Conservation (phyloP, 1,140 invertebrate species). For the Trigoniulus corallinus region DNA sequence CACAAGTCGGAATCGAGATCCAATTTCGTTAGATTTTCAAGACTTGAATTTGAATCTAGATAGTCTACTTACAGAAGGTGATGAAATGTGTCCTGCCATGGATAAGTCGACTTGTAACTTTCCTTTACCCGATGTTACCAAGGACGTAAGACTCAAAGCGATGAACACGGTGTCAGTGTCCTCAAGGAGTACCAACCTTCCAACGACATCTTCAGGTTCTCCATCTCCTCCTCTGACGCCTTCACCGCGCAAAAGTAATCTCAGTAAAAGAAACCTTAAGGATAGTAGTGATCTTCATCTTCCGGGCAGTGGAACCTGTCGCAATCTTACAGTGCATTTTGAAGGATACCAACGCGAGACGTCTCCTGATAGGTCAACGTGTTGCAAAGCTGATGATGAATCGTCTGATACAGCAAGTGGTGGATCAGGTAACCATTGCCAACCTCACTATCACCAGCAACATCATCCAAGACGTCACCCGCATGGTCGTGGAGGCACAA, state of each 20-base stretch:
- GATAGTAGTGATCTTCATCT: not conserved
- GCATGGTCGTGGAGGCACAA: not conserved
- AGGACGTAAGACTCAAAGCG: slow-evolving; percentile 10
- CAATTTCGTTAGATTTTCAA: slow-evolving; percentile 29
- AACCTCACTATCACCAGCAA: not conserved
- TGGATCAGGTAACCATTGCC: not conserved
- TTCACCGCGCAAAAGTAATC: slow-evolving; percentile 2
- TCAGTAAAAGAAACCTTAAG: not conserved
- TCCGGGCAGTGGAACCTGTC: not conserved
- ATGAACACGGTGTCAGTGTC: slow-evolving; percentile 12
- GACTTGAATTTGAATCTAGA: slow-evolving; percentile 24
- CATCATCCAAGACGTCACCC: not conserved
- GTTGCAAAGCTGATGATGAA: not conserved
- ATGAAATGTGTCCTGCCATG: not conserved
- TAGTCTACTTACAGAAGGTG: slow-evolving; percentile 24
- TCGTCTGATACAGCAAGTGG: not conserved
- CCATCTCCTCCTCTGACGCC: not conserved
- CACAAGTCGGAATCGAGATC: slow-evolving; percentile 32
- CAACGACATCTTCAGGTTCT: not conserved
- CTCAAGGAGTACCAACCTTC: slow-evolving; percentile 11
- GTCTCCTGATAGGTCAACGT: not conserved
- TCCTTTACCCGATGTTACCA: slow-evolving; percentile 34
- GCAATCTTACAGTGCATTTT: too few relatives aligned
- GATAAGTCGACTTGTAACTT: not conserved
- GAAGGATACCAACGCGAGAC: not conserved